Evolutionary conservation across 1,140 invertebrate species (phyloP).

Genomic region (Cepaea nemoralis): DNA sequence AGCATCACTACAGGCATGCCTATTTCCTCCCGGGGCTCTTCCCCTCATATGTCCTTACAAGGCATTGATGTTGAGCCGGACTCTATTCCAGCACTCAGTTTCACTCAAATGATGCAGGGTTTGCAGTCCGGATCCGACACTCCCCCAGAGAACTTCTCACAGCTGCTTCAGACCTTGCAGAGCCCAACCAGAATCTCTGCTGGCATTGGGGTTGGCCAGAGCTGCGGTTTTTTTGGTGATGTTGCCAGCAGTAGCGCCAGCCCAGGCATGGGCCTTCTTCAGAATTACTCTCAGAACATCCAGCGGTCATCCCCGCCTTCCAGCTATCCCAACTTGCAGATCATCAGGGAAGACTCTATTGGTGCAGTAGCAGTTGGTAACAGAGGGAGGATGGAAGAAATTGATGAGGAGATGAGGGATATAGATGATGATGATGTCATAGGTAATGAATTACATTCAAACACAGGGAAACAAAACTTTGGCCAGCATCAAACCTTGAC

Average conservation of each 20-base stretch:
- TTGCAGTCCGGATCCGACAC: slow-evolving; percentile 44
- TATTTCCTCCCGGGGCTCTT: not conserved
- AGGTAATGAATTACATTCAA: not conserved
- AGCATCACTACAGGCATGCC: slow-evolving; percentile 17
- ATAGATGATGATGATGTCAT: not conserved
- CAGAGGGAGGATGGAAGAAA: slow-evolving; percentile 50
- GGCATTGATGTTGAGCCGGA: slow-evolving; percentile 3
- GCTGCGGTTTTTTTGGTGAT: slow-evolving; percentile 4
- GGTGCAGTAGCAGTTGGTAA: slow-evolving; percentile 48
- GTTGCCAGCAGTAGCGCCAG: not conserved
- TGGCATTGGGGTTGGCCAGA: not conserved
- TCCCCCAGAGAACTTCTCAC: slow-evolving; percentile 31
- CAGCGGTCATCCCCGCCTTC: slow-evolving; percentile 63
- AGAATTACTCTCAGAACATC: slow-evolving; percentile 30
- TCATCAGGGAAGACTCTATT: slow-evolving; percentile 82
- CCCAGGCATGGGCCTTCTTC: not conserved
- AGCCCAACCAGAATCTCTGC: slow-evolving; percentile 13
- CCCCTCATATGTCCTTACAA: slow-evolving; percentile 27
- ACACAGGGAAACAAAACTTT: not conserved
- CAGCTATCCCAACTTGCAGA: slow-evolving; percentile 80
- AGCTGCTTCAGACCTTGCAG: slow-evolving; percentile 30
- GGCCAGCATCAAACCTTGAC: slow-evolving; percentile 10
- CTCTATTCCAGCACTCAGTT: slow-evolving; percentile 52
- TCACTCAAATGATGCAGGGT: slow-evolving; percentile 55
- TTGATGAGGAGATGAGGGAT: slow-evolving; percentile 69